phyloP scores from a whole-genome alignment of 2,797 vertebrate species.

The Poecilia gillii region DNA sequence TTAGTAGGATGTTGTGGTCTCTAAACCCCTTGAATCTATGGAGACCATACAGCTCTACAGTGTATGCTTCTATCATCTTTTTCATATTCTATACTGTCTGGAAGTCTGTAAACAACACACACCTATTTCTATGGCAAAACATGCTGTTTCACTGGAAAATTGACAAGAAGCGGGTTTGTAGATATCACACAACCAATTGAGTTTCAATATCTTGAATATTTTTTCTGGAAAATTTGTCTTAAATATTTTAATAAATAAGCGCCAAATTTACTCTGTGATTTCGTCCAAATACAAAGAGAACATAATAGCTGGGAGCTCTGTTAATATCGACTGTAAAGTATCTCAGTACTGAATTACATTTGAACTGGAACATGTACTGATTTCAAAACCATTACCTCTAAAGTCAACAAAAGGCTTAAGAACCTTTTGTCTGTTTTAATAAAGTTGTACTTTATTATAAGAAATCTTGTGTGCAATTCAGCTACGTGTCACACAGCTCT shows the following conservation, averaged over 20 bases:
- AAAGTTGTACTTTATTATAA: not conserved
- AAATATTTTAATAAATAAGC: not conserved
- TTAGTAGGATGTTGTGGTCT: too few relatives aligned
- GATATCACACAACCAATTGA: too few relatives aligned
- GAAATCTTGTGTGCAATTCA: not conserved
- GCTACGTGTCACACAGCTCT: not conserved
- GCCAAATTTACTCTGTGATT: too few relatives aligned
- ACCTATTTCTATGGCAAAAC: not conserved
- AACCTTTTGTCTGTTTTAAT: not conserved
- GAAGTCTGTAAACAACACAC: not conserved
- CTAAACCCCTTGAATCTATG: too few relatives aligned
- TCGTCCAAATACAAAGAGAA: not conserved
- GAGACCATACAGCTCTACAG: not conserved
- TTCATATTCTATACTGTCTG: not conserved
- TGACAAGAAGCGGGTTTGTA: too few relatives aligned
- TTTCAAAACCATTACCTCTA: too few relatives aligned
- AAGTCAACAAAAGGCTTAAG: too few relatives aligned
- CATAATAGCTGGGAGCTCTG: not conserved
- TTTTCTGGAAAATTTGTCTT: too few relatives aligned
- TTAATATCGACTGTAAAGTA: not conserved
- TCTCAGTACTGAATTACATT: not conserved
- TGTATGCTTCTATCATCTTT: not conserved
- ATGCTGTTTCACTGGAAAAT: not conserved
- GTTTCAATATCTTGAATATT: too few relatives aligned
- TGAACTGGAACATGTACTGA: not conserved